Evolutionary conservation across 2,888 invertebrate genomes (phyloP), one percentile per base, ranked within the genome.

Genomic region (Luffia ferchaultella): DNA sequence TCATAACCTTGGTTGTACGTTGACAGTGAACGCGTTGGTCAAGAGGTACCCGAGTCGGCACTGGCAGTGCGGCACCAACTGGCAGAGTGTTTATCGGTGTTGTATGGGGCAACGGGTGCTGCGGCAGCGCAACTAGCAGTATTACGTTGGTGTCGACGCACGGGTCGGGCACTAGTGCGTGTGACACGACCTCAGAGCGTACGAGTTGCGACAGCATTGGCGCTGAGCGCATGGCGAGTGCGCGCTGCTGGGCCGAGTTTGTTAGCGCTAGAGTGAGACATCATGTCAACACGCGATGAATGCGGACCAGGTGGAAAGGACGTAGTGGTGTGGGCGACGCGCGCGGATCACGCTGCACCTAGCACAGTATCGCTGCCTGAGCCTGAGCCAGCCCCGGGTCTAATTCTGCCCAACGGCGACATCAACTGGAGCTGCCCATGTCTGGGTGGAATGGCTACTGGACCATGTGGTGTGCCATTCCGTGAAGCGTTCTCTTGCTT

Each of bases 361-460:
- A 91, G 93, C 64, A 87, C 82, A 50, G 86, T 93, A 42, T 68
- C 73, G 51, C 75, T 94, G 57, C 91, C 93, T 0, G 88, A 89
- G 60, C 87, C 90, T 1, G 92, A 90, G 61, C 89, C 90, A 1
- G 87, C 90, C 51, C 90, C 92, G 45, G 96, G 97, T 9, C 82
- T 97, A 15, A 90, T 97, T 57, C 79, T 93, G 52, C 85, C 92
- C 1, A 92, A 91, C 73, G 97, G 97, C 2, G 89, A 92, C 54
- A 96, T 98, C 57, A 98, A 98, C 79, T 98, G 97, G 97, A 93
- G 93, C 68, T 98, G 98, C 66, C 97, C 97, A 0, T 98, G 98
- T 70, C 86, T 98, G 40, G 97, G 97, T 15, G 96, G 96, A n/a
- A 97, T 97, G 94, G 95, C 97, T 2, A 95, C 95, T 0, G 97